Evolutionary conservation across 1,140 invertebrate species (phyloP).

Genomic region (Penaeus chinensis): DNA sequence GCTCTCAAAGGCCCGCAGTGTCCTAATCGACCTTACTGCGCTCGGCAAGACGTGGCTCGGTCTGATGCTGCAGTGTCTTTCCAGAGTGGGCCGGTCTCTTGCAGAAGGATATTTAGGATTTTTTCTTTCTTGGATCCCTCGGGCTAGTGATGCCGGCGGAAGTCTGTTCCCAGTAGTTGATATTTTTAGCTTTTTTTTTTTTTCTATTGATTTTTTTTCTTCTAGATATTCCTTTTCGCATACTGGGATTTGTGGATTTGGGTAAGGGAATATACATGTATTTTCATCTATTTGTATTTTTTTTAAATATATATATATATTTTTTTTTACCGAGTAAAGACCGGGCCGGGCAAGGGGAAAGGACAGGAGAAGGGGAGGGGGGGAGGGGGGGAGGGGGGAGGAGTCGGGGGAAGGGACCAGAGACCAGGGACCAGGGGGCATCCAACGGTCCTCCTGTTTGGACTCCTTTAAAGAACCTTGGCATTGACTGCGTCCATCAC

Average conservation of each 20-base stretch:
- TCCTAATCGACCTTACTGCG: conserved; percentile 37
- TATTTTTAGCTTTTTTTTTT: too few relatives aligned
- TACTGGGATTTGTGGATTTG: too few relatives aligned
- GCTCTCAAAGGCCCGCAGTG: conserved; percentile 34
- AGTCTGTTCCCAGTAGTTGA: too few relatives aligned
- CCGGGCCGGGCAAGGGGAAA: background rate
- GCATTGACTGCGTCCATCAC: too few relatives aligned
- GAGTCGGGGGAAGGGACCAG: background rate
- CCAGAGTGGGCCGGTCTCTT: too few relatives aligned
- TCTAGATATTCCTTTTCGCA: too few relatives aligned
- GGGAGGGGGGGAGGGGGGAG: background rate
- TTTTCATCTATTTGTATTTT: too few relatives aligned
- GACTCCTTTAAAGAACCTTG: too few relatives aligned
- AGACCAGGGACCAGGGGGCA: background rate
- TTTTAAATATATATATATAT: too few relatives aligned
- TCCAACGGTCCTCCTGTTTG: background rate
- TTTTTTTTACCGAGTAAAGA: background rate
- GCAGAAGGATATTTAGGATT: background rate
- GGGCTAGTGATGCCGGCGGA: background rate
- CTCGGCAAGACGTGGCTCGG: background rate
- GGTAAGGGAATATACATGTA: too few relatives aligned
- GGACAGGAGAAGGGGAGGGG: background rate
- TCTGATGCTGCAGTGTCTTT: conserved; percentile 36
- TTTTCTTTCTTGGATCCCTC: background rate
- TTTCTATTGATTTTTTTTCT: too few relatives aligned